Base-by-base conservation (phyloP, 2,113 vertebrate genomes). In the Xenopus borealis region DNA sequence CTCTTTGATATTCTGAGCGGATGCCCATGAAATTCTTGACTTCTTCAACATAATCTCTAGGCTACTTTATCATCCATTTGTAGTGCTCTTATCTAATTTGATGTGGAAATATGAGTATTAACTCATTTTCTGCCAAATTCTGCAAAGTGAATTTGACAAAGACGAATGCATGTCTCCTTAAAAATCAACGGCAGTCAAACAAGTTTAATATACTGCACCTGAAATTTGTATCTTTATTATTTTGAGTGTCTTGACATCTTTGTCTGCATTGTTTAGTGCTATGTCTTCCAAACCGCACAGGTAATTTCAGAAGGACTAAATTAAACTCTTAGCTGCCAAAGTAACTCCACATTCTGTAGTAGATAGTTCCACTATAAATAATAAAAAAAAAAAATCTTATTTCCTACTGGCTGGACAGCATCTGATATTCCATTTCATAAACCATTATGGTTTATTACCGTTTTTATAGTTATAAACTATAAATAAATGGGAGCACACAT, bases 31-130 rank as follows among this genome's bases (percentile, higher is more conserved):
- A 69, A 77, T 70, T 70, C 66, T 75, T 53, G 73, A 59, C 45
- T 69, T 75, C 66, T 69, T 77, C 62, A 69, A 77, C 74, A 46
- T 77, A 77, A 77, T 77, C 74, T 77, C 74, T 19, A 64, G 67
- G 59, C 74, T 77, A 64, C 74, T 77, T 70, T 77, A 77, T 77
- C 74, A 77, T 77, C 74, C 67, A 77, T 77, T 77, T 77, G 74
- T 77, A 70, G 59, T 77, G 67, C 74, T 77, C 74, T 77, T 77
- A 77, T 77, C 74, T 77, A 77, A 77, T 77, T 77, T 77, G 74
- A 77, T 77, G 74, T 70, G 74, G 74, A 77, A 77, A 69, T 77
- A 70, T 77, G 66, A 77, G 74, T 69, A 77, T 77, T 77, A 77
- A 77, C 74, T 77, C 74, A 70, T 77, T 77, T 77, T 77, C 74